These are phyloP conservation scores for Adelognathus sp. DNA, from an alignment of 2,888 invertebrate species.

Conservation along the genomic window DNA sequence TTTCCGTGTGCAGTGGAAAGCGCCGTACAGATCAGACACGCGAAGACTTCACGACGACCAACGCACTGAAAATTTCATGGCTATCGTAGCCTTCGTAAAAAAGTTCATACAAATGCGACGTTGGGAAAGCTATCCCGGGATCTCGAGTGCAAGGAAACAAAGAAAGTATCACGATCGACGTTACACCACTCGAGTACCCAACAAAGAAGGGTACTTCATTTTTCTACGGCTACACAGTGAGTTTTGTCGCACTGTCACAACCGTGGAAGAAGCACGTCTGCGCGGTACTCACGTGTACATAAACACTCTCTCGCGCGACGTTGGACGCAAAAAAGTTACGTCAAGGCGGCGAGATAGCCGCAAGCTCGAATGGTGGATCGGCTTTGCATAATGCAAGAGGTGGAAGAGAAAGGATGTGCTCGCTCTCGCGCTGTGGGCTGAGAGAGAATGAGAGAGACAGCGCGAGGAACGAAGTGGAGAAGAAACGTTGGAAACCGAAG, in stretches of 20 bases:
- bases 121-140: slow-evolving; percentile 1
- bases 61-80: not conserved
- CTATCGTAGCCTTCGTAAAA: slow-evolving; percentile 1
- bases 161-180: not conserved
- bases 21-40: not conserved
- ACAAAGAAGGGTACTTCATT: slow-evolving; percentile 26
- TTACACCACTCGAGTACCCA: not conserved
- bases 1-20: not conserved
- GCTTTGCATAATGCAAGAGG: slow-evolving; percentile 63
- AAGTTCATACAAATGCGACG: slow-evolving; percentile 7
- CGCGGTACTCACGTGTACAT: not conserved
- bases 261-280: slow-evolving; percentile 3
- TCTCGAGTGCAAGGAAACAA: slow-evolving; percentile 21
- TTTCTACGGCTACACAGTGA: slow-evolving; percentile 28
- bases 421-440: not conserved
- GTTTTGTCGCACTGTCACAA: not conserved
- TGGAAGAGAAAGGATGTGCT: slow-evolving; percentile 19
- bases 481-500: slow-evolving; percentile 13
- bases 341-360: slow-evolving; percentile 44
- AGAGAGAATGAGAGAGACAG: slow-evolving; percentile 18
- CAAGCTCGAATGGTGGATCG: slow-evolving; percentile 54
- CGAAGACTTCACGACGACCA: not conserved
- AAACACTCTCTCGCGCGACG: not conserved
- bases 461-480: not conserved
- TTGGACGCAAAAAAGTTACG: slow-evolving; percentile 44